Conservation (phyloP, 2,888 invertebrate species). For the Drosophila atripex region DNA sequence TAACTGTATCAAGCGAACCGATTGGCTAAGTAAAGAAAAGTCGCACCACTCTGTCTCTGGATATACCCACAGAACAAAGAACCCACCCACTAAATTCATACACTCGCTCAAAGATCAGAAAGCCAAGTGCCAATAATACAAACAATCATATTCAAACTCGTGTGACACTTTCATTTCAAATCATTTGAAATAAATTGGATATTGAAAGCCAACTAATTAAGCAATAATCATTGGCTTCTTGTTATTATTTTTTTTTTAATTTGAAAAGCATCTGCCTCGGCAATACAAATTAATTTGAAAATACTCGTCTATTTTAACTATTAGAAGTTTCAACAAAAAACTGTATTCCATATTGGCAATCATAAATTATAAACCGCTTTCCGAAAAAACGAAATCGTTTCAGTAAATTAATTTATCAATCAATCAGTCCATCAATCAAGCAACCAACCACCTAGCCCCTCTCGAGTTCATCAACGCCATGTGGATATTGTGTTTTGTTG, state of each 20-base stretch:
- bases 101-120: constrained; percentile 31
- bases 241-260: background rate
- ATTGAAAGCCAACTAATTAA: constrained; percentile 16
- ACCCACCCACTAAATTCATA: constrained; percentile 19
- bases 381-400: constrained; percentile 15
- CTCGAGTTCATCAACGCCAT: constrained; percentile 20
- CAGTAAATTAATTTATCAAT: constrained; percentile 29
- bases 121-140: constrained; percentile 62
- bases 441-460: constrained; percentile 8
- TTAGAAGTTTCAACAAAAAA: background rate
- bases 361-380: background rate
- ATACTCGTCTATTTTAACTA: background rate
- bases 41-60: constrained; percentile 38
- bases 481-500: constrained; percentile 22
- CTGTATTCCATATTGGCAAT: background rate
- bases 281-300: background rate
- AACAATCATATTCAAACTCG: constrained; percentile 10
- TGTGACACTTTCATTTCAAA: constrained; percentile 4
- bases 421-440: constrained; percentile 39
- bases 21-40: constrained; percentile 68
- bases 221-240: background rate
- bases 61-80: constrained; percentile 19
- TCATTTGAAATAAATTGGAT: constrained; percentile 6
- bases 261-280: background rate
- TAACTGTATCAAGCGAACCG: constrained; percentile 44